phyloP scores from a whole-genome alignment of 1,140 invertebrate species.

The Trypoxylus dichotomus region DNA sequence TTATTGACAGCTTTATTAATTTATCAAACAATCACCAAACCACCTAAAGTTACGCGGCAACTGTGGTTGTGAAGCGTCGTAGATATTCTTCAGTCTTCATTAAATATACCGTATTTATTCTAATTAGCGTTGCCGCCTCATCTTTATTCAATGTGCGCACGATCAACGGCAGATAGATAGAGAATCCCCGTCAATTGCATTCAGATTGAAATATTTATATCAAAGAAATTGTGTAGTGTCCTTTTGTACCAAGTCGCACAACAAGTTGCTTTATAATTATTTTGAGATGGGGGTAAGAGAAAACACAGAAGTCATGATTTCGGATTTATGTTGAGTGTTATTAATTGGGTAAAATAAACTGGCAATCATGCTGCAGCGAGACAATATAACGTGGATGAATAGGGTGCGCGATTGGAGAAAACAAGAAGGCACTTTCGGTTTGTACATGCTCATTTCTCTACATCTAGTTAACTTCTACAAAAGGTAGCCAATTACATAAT shows the following conservation, averaged over 20 bases:
- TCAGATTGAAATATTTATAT: too few relatives aligned
- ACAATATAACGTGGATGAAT: slow-evolving; percentile 10
- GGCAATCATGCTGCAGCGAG: neutral
- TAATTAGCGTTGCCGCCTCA: too few relatives aligned
- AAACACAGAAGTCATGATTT: neutral
- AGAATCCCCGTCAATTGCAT: neutral
- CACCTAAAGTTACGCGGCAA: too few relatives aligned
- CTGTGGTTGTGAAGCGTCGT: neutral
- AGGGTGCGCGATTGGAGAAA: neutral
- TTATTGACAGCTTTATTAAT: too few relatives aligned
- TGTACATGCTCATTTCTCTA: neutral
- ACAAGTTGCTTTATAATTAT: neutral
- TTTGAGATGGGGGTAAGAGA: neutral
- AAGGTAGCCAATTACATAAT: neutral
- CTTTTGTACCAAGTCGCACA: neutral
- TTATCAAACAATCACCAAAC: too few relatives aligned
- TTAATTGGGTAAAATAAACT: neutral
- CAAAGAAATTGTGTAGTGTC: neutral
- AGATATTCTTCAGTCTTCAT: too few relatives aligned
- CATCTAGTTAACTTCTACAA: neutral
- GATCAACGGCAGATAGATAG: neutral
- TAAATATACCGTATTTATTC: too few relatives aligned
- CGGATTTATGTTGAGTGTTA: neutral
- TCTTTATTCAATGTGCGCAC: neutral
- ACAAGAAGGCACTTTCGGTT: neutral